A percentile compares a stretch with the other conserved stretches of the same genome.
Conservation (phyloP, 1,140 invertebrate genomes). For the Drosophila persimilis region DNA sequence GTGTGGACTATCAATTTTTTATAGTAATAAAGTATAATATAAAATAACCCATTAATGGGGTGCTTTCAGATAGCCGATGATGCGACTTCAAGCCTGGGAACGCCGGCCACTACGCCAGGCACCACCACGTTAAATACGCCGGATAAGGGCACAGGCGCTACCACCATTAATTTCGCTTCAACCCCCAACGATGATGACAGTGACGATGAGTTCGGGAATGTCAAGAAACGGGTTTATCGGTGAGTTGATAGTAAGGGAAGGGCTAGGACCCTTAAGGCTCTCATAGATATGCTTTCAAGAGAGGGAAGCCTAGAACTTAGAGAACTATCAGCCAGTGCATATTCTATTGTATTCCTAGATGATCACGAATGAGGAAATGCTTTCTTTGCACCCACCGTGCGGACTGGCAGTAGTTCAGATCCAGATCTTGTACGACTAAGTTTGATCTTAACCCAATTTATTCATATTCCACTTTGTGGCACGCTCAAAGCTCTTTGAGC, state of each 20-base stretch:
- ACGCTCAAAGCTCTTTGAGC: background rate
- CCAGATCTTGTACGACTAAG: background rate
- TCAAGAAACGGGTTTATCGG: conserved; percentile 60
- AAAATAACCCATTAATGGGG: background rate
- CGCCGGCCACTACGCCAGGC: conserved; percentile 35
- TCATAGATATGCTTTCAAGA: too few species aligned
- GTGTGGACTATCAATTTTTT: conserved; percentile 28
- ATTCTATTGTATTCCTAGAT: too few species aligned
- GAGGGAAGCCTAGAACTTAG: background rate
- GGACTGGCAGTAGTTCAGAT: background rate
- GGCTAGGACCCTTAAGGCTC: background rate
- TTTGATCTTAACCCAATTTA: background rate
- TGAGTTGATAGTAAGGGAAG: conserved; percentile 26
- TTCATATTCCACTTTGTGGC: too few species aligned
- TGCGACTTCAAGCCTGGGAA: conserved; percentile 50
- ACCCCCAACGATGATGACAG: conserved; percentile 56
- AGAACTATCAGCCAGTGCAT: background rate
- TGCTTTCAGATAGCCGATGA: conserved; percentile 54
- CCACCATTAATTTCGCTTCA: conserved; percentile 42
- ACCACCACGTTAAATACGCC: conserved; percentile 14
- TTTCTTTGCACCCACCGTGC: too few species aligned
- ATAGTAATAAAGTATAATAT: conserved; percentile 3
- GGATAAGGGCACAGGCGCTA: conserved; percentile 30
- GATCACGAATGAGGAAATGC: too few species aligned
- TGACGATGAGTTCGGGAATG: conserved; percentile 66